phyloP scores from a whole-genome alignment of 2,113 vertebrate genomes.

The Podarcis raffonei region DNA sequence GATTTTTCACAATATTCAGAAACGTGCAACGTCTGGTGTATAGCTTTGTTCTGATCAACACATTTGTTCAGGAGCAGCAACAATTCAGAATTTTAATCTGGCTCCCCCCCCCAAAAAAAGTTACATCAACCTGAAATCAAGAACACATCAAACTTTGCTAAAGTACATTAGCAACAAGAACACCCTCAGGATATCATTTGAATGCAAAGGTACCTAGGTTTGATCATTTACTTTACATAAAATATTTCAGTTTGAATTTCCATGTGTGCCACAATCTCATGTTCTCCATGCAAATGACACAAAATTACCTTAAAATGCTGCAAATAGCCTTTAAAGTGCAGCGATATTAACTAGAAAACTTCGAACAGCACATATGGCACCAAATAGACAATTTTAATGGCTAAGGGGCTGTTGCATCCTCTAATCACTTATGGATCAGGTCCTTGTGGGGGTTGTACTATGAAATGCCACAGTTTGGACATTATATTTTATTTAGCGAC shows the following conservation, averaged over 20 bases:
- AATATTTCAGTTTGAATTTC: constrained; percentile 63
- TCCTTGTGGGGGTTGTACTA: background rate
- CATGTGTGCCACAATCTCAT: constrained; percentile 47
- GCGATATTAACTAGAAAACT: constrained; percentile 30
- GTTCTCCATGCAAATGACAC: constrained; percentile 59
- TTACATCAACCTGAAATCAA: background rate
- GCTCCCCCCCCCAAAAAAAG: background rate
- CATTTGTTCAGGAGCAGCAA: background rate
- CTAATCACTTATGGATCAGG: background rate
- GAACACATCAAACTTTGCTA: constrained; percentile 42
- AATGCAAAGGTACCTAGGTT: constrained; percentile 62
- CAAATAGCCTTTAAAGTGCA: constrained; percentile 51
- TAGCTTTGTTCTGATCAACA: too few relatives aligned
- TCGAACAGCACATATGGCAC: background rate
- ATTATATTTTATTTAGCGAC: background rate
- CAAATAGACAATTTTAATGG: background rate
- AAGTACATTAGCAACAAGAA: constrained; percentile 30
- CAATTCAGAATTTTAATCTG: background rate
- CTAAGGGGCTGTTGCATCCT: background rate
- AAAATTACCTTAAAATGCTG: constrained; percentile 59
- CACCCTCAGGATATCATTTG: constrained; percentile 55
- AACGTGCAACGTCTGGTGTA: background rate
- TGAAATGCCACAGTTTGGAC: constrained; percentile 20
- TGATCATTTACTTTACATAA: constrained; percentile 61
- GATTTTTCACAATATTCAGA: background rate